phyloP scores from a whole-genome alignment of 92 coral and sea anemone species.

The Epizoanthus rinbou region DNA sequence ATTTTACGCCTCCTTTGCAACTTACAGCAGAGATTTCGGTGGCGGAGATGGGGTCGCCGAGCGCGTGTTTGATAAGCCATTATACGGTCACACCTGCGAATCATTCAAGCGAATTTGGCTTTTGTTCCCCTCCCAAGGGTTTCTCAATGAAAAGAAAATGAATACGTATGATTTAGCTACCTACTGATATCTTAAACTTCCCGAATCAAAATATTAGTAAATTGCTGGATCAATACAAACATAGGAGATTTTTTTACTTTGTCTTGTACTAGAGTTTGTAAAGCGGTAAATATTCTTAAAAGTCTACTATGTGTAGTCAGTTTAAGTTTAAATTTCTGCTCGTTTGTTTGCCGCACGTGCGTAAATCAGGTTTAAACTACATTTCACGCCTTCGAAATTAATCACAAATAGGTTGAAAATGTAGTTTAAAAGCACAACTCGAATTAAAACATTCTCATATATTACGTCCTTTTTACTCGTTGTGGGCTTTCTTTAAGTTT shows the following conservation, averaged over 20 bases:
- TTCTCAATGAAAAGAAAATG: constrained; percentile 19
- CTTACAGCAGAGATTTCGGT: background rate
- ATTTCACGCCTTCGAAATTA: too few relatives aligned
- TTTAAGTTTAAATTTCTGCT: background rate
- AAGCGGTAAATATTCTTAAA: background rate
- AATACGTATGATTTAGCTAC: background rate
- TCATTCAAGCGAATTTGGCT: background rate
- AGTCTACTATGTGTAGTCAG: background rate
- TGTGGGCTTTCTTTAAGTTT: too few relatives aligned
- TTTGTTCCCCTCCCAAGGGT: constrained; percentile 4
- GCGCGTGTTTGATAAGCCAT: background rate
- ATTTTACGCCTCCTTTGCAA: constrained; percentile 7
- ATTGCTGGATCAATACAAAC: background rate
- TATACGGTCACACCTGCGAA: constrained; percentile 25
- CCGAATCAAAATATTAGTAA: constrained; percentile 22
- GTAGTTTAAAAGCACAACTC: too few relatives aligned
- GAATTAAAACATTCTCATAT: too few relatives aligned
- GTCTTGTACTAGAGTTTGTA: background rate
- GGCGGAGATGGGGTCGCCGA: background rate
- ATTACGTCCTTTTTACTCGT: too few relatives aligned
- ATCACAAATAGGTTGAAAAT: too few relatives aligned
- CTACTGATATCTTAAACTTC: constrained; percentile 38
- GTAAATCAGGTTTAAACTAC: too few relatives aligned
- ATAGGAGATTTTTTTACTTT: background rate
- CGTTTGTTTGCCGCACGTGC: background rate